phyloP scores from a whole-genome alignment of 53 echinoderm and acorn worm genomes.

The Patiria pectinifera region DNA sequence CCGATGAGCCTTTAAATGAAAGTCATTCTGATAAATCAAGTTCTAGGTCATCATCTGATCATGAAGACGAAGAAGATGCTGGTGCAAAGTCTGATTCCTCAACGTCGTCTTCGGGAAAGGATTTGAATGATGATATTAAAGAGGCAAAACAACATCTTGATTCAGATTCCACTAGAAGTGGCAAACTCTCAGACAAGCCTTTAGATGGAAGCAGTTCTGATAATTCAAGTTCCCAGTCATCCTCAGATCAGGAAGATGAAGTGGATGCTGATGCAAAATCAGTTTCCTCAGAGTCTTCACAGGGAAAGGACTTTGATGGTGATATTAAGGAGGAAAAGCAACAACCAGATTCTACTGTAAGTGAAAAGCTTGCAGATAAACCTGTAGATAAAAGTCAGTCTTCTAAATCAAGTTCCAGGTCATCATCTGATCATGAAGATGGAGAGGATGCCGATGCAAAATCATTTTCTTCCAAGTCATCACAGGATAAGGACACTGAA shows the following conservation, averaged over 20 bases:
- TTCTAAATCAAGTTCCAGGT: not conserved
- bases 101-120: not conserved
- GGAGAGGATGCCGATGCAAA: not conserved
- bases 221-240: not conserved
- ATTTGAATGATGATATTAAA: not conserved
- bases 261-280: constrained; percentile 7
- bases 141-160: too few relatives aligned
- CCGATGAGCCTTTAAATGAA: not conserved
- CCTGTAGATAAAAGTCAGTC: not conserved
- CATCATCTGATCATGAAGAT: not conserved
- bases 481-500: not conserved
- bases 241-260: not conserved
- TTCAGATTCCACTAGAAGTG: too few relatives aligned
- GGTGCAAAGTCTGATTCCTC: not conserved
- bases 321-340: not conserved
- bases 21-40: not conserved
- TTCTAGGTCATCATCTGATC: not conserved
- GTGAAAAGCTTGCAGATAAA: not conserved
- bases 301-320: not conserved
- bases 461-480: not conserved
- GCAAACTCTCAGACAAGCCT: too few relatives aligned
- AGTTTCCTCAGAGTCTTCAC: not conserved
- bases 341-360: not conserved
- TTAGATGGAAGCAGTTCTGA: not conserved
- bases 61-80: not conserved